Conservation (phyloP, 2,113 vertebrate genomes). For the Myanophis thanlyinensis region DNA sequence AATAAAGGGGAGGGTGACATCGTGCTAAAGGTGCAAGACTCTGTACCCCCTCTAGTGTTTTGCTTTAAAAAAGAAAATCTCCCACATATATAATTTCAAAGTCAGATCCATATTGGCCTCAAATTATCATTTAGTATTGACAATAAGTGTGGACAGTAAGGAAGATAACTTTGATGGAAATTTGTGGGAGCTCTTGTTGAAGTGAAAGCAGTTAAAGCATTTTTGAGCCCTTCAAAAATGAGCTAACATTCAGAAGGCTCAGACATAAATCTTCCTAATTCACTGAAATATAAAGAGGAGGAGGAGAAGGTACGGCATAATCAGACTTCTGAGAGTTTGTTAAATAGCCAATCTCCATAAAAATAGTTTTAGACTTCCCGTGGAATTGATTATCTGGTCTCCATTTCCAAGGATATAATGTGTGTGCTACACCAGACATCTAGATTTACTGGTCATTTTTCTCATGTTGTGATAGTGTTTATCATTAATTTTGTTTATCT, state of each 20-base stretch:
- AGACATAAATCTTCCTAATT: neutral
- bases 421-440: neutral
- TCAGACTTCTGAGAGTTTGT: neutral
- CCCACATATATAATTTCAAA: neutral
- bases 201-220: neutral
- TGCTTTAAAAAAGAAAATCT: neutral
- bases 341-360: neutral
- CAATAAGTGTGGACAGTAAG: neutral
- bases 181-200: neutral
- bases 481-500: neutral
- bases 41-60: neutral
- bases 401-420: neutral
- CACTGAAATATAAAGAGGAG: neutral
- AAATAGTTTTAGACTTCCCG: neutral
- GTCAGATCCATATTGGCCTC: neutral
- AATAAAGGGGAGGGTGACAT: neutral
- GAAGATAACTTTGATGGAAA: neutral
- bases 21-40: neutral
- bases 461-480: neutral
- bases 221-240: neutral
- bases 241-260: neutral
- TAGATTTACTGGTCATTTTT: neutral
- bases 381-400: neutral
- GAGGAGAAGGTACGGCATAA: neutral
- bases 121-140: neutral